Conservation (phyloP, 2,113 vertebrate species). For the Guaruba guarouba region DNA sequence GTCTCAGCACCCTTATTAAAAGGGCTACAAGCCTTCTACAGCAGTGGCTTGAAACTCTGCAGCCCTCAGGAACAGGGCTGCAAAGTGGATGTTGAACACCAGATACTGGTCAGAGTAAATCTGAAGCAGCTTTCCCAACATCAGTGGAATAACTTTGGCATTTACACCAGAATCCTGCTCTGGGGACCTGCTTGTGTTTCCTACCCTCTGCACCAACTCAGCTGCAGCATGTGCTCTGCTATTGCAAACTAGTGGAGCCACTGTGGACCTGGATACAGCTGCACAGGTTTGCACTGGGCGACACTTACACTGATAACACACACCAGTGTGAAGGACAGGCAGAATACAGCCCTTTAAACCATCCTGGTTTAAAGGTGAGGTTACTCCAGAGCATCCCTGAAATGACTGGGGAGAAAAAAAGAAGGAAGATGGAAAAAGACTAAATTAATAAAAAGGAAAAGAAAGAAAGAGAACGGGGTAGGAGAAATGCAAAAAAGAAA, state of each 20-base stretch:
- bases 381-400: background rate
- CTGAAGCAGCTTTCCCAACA: background rate
- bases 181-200: background rate
- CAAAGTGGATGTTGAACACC: background rate
- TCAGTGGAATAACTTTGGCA: background rate
- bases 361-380: background rate
- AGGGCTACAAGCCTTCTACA: background rate
- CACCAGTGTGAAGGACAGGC: background rate
- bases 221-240: background rate
- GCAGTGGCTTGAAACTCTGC: background rate
- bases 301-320: rapidly evolving
- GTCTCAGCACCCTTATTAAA: slow-evolving; percentile 58
- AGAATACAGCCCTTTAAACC: background rate
- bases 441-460: background rate
- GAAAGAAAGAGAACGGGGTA: background rate
- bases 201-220: background rate
- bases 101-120: background rate
- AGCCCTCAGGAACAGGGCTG: background rate
- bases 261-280: background rate
- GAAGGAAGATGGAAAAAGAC: background rate
- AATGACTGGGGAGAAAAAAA: background rate
- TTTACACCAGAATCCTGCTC: rapidly evolving
- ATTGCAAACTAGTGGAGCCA: background rate
- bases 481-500: background rate
- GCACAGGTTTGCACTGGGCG: background rate